These are phyloP conservation scores for Danionella cerebrum DNA, from an alignment of 2,113 vertebrate species.

Conservation along the genomic window DNA sequence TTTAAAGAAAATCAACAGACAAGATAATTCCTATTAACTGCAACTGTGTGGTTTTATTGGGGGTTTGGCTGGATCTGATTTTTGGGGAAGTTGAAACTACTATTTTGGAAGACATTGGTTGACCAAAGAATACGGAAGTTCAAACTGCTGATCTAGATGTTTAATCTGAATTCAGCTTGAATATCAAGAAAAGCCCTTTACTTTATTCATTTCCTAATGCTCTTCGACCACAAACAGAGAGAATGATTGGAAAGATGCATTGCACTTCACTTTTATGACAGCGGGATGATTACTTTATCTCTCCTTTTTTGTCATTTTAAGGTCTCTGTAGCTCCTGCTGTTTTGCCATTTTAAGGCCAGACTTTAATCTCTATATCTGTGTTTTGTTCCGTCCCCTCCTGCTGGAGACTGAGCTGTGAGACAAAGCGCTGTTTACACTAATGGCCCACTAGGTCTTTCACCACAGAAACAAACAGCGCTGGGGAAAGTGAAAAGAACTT, in stretches of 20 bases:
- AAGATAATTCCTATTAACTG: too few species aligned
- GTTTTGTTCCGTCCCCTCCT: constrained; percentile 63
- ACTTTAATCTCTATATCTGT: constrained; percentile 57
- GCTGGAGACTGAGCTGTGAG: constrained; percentile 62
- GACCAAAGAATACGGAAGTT: too few species aligned
- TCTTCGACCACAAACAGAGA: background rate
- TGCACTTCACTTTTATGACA: constrained; percentile 7
- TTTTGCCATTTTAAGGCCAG: constrained; percentile 52
- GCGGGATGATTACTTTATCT: constrained; percentile 41
- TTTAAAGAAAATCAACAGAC: too few species aligned
- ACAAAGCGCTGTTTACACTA: constrained; percentile 81
- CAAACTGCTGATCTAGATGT: background rate
- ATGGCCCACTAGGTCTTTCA: constrained; percentile 64
- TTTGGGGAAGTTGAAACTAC: too few species aligned
- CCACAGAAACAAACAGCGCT: constrained; percentile 68
- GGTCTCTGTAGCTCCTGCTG: constrained; percentile 47
- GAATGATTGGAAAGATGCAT: constrained; percentile 11
- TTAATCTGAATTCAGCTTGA: background rate
- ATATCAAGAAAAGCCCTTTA: background rate
- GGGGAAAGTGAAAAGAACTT: constrained; percentile 64
- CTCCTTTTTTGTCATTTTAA: constrained; percentile 49
- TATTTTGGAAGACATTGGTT: too few species aligned
- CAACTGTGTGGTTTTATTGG: too few species aligned
- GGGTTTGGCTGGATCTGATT: too few species aligned
- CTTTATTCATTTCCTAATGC: constrained; percentile 14